Conservation (phyloP, 2,888 invertebrate species). For the Lasioglossum morio region DNA sequence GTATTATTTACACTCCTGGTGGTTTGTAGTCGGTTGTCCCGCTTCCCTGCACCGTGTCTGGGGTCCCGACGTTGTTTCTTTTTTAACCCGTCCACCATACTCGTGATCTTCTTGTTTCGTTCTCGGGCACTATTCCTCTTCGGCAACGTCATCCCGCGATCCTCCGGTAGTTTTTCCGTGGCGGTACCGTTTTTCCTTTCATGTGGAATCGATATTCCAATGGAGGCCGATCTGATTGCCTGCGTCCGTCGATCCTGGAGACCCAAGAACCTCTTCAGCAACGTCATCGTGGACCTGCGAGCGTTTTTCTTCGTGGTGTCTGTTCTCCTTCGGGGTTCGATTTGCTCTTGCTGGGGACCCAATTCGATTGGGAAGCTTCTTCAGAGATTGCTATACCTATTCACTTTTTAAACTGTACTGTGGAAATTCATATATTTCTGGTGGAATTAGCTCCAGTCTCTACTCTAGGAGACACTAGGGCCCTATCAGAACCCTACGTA, state of each 20-base stretch:
- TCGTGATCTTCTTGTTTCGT: conserved; percentile 30
- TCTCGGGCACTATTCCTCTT: conserved; percentile 16
- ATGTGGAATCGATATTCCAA: not conserved
- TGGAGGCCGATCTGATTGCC: not conserved
- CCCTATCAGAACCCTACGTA: too few species aligned
- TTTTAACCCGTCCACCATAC: conserved; percentile 40
- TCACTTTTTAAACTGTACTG: not conserved
- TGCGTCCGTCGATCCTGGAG: not conserved
- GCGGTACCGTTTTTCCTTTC: not conserved
- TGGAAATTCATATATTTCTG: not conserved
- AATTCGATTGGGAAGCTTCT: not conserved
- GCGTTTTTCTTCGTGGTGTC: not conserved
- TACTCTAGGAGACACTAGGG: not conserved
- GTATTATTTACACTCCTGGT: conserved; percentile 84
- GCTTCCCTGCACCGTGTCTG: conserved; percentile 54
- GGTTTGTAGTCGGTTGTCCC: conserved; percentile 69
- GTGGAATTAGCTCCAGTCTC: not conserved
- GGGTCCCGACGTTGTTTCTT: conserved; percentile 14
- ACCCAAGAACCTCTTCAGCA: not conserved
- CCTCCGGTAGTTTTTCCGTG: conserved; percentile 26
- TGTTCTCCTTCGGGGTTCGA: not conserved
- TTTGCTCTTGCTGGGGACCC: not conserved
- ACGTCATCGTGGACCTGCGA: not conserved
- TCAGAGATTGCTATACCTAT: not conserved
- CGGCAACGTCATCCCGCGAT: conserved; percentile 37